Evolutionary conservation across 2,797 vertebrate species (phyloP), one percentile per base, ranked within the genome.

Genomic region (Semotilus atromaculatus): DNA sequence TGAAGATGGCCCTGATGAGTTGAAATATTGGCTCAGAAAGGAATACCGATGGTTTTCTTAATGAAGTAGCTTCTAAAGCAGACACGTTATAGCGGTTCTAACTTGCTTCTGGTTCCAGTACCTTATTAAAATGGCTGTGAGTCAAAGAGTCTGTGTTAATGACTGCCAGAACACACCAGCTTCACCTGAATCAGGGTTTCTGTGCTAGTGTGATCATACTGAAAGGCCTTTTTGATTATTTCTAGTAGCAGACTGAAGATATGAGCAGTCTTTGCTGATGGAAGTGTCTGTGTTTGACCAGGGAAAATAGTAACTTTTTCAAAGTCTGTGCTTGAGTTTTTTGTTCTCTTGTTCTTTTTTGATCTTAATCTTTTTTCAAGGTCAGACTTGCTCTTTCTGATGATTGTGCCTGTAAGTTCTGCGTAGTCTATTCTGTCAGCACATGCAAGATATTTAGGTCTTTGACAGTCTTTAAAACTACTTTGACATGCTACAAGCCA

Each of bases 231-330:
- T 71, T 55, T 75, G 73, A 75, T 34, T 31, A 55, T 75, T 19
- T 75, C 48, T 75, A 16, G 19, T 23, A 23, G 48, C 73, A 34
- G 48, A 23, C 73, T 75, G 48, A 55, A 55, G 48, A 55, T n/a
- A n/a, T 53, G 31, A 75, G 45, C 72, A 14, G 10, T 34, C 72
- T 74, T 74, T 74, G 72, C 72, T 75, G 45, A 53, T 74, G 48
- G 72, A 74, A 53, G 19, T 14, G 72, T 74, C 19, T 53, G 29
- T 34, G 48, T 36, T 75, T 55, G 19, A 74, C 48, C 5, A 55
- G 72, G 29, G 72, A 53, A 53, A 14, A 74, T 23, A 5, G 29
- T 2, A 75, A 75, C 72, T 75, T 36, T 55, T 73, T 51, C 45
- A 23, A 53, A 3, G 48, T 14, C 19, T 23, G 18, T 53, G 45